Evolutionary conservation across 2,113 vertebrate genomes (phyloP), one percentile per base, ranked within the genome.

Genomic region (Ammodytes marinus): DNA sequence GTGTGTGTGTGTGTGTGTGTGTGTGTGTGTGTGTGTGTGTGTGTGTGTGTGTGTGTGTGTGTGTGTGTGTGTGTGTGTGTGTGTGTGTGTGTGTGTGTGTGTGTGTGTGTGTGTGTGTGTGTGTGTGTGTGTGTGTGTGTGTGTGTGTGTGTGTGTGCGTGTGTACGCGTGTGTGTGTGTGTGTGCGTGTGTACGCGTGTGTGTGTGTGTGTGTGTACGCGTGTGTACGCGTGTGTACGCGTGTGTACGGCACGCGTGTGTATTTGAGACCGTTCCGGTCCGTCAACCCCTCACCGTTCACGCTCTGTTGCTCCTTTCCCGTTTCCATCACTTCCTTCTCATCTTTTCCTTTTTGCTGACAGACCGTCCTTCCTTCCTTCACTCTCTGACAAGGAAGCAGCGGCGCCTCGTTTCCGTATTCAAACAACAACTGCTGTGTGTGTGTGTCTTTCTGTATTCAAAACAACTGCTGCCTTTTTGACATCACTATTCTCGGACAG

Each of bases 251-350:
- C n/a, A n/a, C n/a, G n/a, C n/a, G n/a, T 82, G 78, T 74, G 74
- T 79, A 40, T 84, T 72, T 70, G 9, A 4, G 60, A 45, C 74
- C 8, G 83, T 90, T 86, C 83, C 39, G 82, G 67, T 86, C 88
- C 37, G 86, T 86, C 86, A 77, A 68, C 71, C 66, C 27, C 71
- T 27, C 84, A 49, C 15, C 40, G 19, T 89, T 91, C 83, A 91
- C 70, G 86, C 87, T 91, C 88, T 52, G 72, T 70, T 91, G 86
- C 84, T 76, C 78, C 72, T 87, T 86, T 85, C 69, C 79, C 59
- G 60, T 80, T 69, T 74, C 80, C 58, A 58, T 80, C 84, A 68
- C 75, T 39, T 83, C 67, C 66, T 61, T 39, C 76, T 74, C 68
- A 67, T 86, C 80, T 70, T 72, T 53, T 72, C 12, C 15, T 60